Evolutionary conservation across 1,140 invertebrate genomes (phyloP), one percentile per base, ranked within the genome.

Genomic region (Scaptodrosophila lebanonensis): DNA sequence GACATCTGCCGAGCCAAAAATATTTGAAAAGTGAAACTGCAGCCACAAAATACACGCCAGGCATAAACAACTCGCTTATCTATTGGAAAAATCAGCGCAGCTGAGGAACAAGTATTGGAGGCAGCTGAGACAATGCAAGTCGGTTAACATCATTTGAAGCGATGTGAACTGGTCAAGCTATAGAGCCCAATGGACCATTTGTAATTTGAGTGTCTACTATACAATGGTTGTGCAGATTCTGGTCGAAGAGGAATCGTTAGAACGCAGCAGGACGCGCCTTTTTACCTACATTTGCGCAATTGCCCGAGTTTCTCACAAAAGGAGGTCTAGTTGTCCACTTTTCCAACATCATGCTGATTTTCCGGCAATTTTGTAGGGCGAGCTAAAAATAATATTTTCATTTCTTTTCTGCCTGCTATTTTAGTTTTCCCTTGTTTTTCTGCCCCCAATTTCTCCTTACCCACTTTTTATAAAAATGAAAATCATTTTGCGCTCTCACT

Each of bases 51-150:
- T 8, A 52, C 58, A 53, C 60, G 58, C 53, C 60, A 39, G 18
- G 17, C 18, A 52, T 32, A 35, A 47, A 40, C 15, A 29, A n/a
- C n/a, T 27, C 13, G 18, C 18, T 38, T 76, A 71, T 76, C 57
- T 66, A 38, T 27, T 43, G 11, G 13, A 16, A 36, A 32, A 50
- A 69, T 66, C 66, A 29, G 47, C 18, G 48, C 51, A 69, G 58
- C 64, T 60, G 57, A 53, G 17, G 4, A 1, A 9, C 22, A 6
- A 3, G 9, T 5, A 2, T 22, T 11, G 1, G 2, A 32, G 1
- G 0, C 1, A 6, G 38, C 22, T 16, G 25, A 27, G 30, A 36
- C 53, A 13, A 38, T n/a, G n/a, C n/a, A n/a, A n/a, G n/a, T n/a
- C n/a, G n/a, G n/a, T n/a, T n/a, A n/a, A 25, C 22, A 25, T 25